These are phyloP conservation scores for Aleiodes alternator DNA, from an alignment of 2,888 invertebrate genomes.

Conservation along the genomic window DNA sequence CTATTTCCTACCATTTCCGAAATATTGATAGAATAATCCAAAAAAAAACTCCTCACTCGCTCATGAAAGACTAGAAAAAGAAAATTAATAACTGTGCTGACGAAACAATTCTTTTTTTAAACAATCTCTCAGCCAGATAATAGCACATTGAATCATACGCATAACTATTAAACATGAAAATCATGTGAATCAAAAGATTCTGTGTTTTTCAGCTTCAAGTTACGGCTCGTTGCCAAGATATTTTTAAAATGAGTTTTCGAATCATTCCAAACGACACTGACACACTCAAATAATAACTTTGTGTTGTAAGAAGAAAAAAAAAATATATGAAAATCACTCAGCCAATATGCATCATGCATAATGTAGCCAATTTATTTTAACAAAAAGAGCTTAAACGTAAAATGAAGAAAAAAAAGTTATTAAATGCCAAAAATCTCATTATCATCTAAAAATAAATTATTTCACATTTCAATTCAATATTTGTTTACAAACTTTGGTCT, in stretches of 20 bases:
- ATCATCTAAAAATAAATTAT: too few relatives aligned
- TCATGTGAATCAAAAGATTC: slow-evolving; percentile 29
- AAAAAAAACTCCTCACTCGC: background rate
- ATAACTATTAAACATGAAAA: slow-evolving; percentile 27
- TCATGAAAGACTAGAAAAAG: background rate
- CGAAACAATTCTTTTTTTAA: slow-evolving; percentile 1
- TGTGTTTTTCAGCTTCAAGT: slow-evolving; percentile 11
- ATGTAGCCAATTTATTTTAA: slow-evolving; percentile 10
- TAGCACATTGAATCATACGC: slow-evolving; percentile 13
- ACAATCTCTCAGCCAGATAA: background rate
- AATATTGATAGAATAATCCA: too few relatives aligned
- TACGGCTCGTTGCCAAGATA: slow-evolving; percentile 58
- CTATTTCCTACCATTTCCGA: too few relatives aligned
- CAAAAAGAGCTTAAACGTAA: background rate
- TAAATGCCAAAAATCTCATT: background rate
- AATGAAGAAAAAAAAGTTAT: too few relatives aligned
- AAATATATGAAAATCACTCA: slow-evolving; percentile 1
- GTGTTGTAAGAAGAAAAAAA: background rate
- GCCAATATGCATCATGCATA: slow-evolving; percentile 12
- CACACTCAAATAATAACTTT: slow-evolving; percentile 32
- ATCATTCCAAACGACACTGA: slow-evolving; percentile 31
- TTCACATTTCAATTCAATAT: too few relatives aligned
- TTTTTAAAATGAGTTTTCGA: slow-evolving; percentile 56
- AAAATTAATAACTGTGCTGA: slow-evolving; percentile 5
- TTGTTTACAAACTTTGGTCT: slow-evolving; percentile 28